Evolutionary conservation across 2,113 vertebrate species (phyloP), one percentile per base, ranked within the genome.

Genomic region (Hypanus sabinus): DNA sequence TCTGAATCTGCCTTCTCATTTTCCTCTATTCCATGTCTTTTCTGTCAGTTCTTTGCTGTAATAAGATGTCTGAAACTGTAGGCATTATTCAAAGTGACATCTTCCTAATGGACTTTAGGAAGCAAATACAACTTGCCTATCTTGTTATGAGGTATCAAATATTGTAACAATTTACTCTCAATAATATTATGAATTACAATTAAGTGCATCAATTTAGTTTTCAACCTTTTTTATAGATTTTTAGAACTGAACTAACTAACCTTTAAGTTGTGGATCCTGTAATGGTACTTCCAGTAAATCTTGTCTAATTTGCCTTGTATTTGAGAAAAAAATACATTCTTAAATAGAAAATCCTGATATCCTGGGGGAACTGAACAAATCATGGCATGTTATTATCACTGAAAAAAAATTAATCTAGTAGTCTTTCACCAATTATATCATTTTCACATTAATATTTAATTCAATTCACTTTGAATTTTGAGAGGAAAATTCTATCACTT

Each of bases 161-260:
- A 27, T 16, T 24, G 55, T 60, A 87, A 30, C 22, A 87, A 1
- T 60, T 60, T 24, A 57, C 60, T 87, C 83, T 60, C 55, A 87
- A 1, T 71, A 93, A 24, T 27, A 36, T 5, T 71, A n/a, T 70
- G 36, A 46, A 93, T 93, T 8, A 93, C 22, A 93, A 73, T 20
- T 27, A 70, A 93, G 55, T 73, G 5, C 22, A 93, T 93, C 90
- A 20, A 36, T 68, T 90, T 62, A n/a, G n/a, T 18, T 93, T 93
- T 93, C 90, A 93, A 33, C 90, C 38, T 16, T 62, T 71, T 46
- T 62, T 38, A 62, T 70, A 46, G 68, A 93, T 27, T 93, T 93
- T 71, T 24, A 70, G 14, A 73, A 46, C 68, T 27, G 24, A 93
- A 73, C 65, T 71, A 73, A 93, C 22, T 27, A 30, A 68, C 24